A percentile compares a stretch with the other conserved stretches of the same genome.
phyloP scores from a whole-genome alignment of 1,140 invertebrate species.

The Odontomachus brunneus region DNA sequence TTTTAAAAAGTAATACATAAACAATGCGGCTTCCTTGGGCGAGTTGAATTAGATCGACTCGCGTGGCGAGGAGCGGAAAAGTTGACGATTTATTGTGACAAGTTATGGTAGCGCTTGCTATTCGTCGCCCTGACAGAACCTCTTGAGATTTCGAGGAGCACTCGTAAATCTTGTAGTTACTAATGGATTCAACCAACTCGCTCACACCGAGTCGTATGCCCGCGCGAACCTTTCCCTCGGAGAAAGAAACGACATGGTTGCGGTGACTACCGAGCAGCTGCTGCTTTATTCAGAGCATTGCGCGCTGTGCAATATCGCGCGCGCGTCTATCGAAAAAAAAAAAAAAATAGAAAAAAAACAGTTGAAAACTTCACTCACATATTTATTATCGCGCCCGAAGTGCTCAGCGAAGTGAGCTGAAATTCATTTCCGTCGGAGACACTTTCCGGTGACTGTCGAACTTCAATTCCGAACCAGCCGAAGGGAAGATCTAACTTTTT shows the following conservation, averaged over 20 bases:
- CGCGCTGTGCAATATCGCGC: background rate
- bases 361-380: background rate
- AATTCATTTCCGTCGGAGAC: background rate
- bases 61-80: conserved; percentile 5
- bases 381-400: conserved; percentile 15
- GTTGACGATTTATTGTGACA: conserved; percentile 24
- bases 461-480: background rate
- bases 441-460: background rate
- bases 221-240: too few species aligned
- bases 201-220: conserved; percentile 32
- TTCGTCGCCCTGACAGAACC: conserved; percentile 60
- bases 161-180: conserved; percentile 43
- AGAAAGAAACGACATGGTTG: conserved; percentile 22
- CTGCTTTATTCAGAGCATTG: conserved; percentile 24
- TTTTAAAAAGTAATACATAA: background rate
- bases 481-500: conserved; percentile 1
- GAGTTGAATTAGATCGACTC: conserved; percentile 32
- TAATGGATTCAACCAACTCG: conserved; percentile 53
- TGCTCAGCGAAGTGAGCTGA: background rate
- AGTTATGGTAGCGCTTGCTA: conserved; percentile 22
- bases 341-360: background rate
- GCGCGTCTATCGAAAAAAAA: background rate
- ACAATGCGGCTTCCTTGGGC: background rate
- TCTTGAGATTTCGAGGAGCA: conserved; percentile 28
- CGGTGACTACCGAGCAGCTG: conserved; percentile 21